Evolutionary conservation across 2,113 vertebrate species (phyloP).

Genomic region (Cebus imitator): DNA sequence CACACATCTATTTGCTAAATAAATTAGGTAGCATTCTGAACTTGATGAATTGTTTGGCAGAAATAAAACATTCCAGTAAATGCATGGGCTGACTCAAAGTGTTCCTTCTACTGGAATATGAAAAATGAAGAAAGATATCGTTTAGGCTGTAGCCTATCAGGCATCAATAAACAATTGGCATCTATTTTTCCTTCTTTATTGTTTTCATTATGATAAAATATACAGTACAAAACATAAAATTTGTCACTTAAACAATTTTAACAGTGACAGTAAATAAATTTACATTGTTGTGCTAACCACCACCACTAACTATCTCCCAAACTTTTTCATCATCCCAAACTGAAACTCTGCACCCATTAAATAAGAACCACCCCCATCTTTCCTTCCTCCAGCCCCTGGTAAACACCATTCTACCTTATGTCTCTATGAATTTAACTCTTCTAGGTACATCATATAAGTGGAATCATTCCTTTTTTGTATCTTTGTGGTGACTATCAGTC

Average conservation of each 20-base stretch:
- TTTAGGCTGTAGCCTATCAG: neutral
- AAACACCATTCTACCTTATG: neutral
- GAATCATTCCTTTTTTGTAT: neutral
- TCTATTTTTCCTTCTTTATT: neutral
- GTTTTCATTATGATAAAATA: neutral
- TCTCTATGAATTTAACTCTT: neutral
- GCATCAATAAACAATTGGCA: neutral
- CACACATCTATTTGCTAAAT: neutral
- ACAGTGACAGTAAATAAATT: rapidly evolving
- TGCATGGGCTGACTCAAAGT: neutral
- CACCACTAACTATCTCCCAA: neutral
- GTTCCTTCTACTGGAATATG: neutral
- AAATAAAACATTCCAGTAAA: neutral
- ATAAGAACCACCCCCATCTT: neutral
- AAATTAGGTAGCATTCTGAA: neutral
- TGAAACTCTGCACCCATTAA: neutral
- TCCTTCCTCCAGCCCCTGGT: neutral
- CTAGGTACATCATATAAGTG: neutral
- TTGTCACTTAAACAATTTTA: neutral
- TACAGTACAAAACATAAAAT: neutral
- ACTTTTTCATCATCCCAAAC: neutral
- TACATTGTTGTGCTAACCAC: neutral
- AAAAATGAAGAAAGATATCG: neutral
- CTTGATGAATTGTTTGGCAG: neutral
- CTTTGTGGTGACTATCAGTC: neutral